phyloP scores from a whole-genome alignment of 2,888 invertebrate genomes.

The Crioceris asparagi region DNA sequence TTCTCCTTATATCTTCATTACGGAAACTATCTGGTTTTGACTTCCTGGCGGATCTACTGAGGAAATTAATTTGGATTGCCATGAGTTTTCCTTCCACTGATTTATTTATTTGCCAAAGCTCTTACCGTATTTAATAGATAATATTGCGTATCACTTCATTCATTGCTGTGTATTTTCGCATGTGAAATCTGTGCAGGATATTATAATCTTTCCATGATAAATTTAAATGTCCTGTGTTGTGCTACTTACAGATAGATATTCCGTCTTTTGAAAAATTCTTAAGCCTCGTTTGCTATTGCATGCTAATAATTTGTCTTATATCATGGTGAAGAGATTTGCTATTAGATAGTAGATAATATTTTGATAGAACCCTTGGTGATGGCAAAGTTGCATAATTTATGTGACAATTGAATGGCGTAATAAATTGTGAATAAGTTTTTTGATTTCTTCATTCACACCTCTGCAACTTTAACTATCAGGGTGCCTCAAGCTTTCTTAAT shows the following conservation, averaged over 20 bases:
- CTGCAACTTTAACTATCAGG: too few relatives aligned
- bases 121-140: not conserved
- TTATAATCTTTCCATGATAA: not conserved
- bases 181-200: not conserved
- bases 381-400: too few relatives aligned
- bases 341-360: too few relatives aligned
- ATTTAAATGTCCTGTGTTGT: not conserved
- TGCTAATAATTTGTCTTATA: too few relatives aligned
- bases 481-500: too few relatives aligned
- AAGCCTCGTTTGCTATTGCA: too few relatives aligned
- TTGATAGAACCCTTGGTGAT: too few relatives aligned
- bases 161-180: not conserved
- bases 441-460: too few relatives aligned
- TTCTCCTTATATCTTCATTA: not conserved
- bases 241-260: not conserved
- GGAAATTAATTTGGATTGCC: not conserved
- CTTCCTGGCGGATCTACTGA: not conserved
- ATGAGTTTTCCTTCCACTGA: not conserved
- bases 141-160: not conserved
- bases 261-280: not conserved
- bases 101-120: not conserved
- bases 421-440: too few relatives aligned
- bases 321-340: too few relatives aligned
- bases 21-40: not conserved
- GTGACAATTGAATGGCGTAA: too few relatives aligned